Evolutionary conservation across 1,140 invertebrate genomes (phyloP).

Genomic region (Lordiphosa collinella): DNA sequence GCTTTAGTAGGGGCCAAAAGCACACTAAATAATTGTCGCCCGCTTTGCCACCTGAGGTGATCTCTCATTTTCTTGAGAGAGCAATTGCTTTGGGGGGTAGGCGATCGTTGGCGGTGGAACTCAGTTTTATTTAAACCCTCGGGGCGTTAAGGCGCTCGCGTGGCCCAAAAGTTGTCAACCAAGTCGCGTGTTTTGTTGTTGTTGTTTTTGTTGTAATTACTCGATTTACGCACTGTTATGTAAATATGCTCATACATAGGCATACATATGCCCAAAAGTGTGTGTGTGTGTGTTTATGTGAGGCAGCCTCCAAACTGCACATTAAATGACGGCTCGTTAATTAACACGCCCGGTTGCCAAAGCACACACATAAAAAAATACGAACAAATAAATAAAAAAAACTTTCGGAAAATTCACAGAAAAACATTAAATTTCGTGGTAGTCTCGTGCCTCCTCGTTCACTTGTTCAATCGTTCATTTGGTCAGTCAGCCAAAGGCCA

Average conservation of each 20-base stretch:
- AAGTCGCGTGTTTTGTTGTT: slow-evolving; percentile 17
- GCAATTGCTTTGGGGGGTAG: slow-evolving; percentile 8
- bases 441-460: slow-evolving; percentile 40
- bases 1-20: slow-evolving; percentile 19
- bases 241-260: background rate
- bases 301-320: slow-evolving; percentile 66
- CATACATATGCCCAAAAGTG: no score
- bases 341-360: slow-evolving; percentile 61
- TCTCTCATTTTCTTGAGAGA: slow-evolving; percentile 9
- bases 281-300: slow-evolving; percentile 19
- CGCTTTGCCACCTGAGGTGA: slow-evolving; percentile 11
- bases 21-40: slow-evolving; percentile 22
- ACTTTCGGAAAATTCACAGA: slow-evolving; percentile 14
- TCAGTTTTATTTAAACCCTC: slow-evolving; percentile 70
- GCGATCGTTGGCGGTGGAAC: slow-evolving; percentile 21
- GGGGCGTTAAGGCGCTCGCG: slow-evolving; percentile 51
- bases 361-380: slow-evolving; percentile 25
- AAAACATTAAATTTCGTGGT: background rate
- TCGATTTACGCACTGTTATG: background rate
- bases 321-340: slow-evolving; percentile 57
- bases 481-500: slow-evolving; percentile 33
- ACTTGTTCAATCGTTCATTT: slow-evolving; percentile 31
- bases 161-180: slow-evolving; percentile 70
- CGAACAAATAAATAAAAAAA: background rate
- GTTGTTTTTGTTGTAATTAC: slow-evolving; percentile 7